Evolutionary conservation across 2,888 invertebrate genomes (phyloP).

Genomic region (Acanthacorydalis orientalis): DNA sequence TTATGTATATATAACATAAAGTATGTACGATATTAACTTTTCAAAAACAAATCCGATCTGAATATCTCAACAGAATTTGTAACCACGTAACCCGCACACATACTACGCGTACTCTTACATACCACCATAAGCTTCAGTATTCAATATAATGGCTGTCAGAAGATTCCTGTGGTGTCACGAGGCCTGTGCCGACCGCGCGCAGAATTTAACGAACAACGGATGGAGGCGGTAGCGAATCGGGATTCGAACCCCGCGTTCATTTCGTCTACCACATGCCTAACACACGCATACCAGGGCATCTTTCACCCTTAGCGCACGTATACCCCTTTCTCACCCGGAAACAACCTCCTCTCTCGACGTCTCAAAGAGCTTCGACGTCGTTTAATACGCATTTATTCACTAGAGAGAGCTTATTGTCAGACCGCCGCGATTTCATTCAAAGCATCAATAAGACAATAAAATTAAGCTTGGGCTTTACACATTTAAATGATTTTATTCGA

Average conservation of each 20-base stretch:
- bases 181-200: constrained; percentile 23
- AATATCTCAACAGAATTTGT: too few relatives aligned
- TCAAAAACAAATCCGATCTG: too few relatives aligned
- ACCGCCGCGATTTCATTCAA: neutral
- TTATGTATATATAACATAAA: too few relatives aligned
- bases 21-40: too few relatives aligned
- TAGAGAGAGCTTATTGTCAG: constrained; percentile 1
- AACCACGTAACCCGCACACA: too few relatives aligned
- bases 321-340: too few relatives aligned
- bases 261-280: too few relatives aligned
- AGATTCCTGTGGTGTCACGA: constrained; percentile 29
- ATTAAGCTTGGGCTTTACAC: neutral
- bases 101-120: too few relatives aligned
- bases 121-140: constrained; percentile 20
- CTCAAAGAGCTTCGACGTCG: neutral
- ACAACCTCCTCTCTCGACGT: too few relatives aligned
- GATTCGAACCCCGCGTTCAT: too few relatives aligned
- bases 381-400: neutral
- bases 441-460: constrained; percentile 3
- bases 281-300: too few relatives aligned
- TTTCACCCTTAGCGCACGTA: too few relatives aligned
- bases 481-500: neutral
- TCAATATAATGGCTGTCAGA: constrained; percentile 26
- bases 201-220: neutral
- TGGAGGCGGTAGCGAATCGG: neutral